phyloP scores from a whole-genome alignment of 2,113 vertebrate species.

The Murina feae region DNA sequence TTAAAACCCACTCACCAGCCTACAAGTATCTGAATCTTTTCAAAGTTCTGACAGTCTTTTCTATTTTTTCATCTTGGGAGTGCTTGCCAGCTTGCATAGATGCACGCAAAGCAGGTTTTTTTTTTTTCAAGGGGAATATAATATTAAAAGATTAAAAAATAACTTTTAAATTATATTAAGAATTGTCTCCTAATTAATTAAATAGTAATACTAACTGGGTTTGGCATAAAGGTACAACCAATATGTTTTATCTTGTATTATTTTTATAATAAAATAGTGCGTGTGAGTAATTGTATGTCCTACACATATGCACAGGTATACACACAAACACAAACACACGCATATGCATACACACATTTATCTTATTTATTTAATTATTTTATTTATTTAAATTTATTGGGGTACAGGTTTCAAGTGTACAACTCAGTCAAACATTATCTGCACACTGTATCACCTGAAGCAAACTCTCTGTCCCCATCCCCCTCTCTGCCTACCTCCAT shows the following conservation, averaged over 20 bases:
- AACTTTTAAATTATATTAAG: not conserved
- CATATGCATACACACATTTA: not conserved
- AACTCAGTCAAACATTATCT: not conserved
- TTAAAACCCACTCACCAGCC: conserved; percentile 14
- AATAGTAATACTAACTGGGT: not conserved
- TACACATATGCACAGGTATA: not conserved
- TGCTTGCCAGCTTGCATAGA: not conserved
- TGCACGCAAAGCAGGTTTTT: not conserved
- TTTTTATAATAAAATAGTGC: conserved; percentile 20
- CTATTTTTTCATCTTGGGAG: not conserved
- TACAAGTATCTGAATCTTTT: not conserved
- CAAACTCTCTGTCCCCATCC: not conserved
- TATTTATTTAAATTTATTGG: not conserved
- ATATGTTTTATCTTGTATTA: not conserved
- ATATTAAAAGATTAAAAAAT: not conserved
- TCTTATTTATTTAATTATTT: not conserved
- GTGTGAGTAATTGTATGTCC: not conserved
- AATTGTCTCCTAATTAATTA: not conserved
- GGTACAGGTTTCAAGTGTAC: not conserved
- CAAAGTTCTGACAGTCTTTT: conserved; percentile 7
- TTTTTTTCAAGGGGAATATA: not conserved
- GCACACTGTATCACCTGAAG: not conserved
- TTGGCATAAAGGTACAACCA: not conserved
- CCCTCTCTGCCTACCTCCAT: not conserved
- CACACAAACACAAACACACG: not conserved